Evolutionary conservation across 2,113 vertebrate genomes (phyloP), one percentile per base, ranked within the genome.

Genomic region (Aegypius monachus): DNA sequence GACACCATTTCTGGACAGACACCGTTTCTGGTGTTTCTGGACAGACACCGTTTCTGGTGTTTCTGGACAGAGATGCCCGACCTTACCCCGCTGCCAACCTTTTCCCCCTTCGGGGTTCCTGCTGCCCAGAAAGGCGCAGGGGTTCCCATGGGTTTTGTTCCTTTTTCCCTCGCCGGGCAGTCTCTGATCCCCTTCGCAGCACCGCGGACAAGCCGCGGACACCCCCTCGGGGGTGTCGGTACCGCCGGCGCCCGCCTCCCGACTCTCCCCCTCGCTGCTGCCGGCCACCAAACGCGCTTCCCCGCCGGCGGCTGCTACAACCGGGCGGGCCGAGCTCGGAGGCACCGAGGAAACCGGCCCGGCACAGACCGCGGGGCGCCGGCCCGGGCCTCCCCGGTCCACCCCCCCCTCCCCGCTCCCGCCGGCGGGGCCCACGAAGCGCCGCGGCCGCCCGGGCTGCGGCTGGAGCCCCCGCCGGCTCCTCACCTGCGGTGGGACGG

Each of bases 61-160:
- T 52, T 27, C 62, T 2, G 34, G 23, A 4, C 1, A 3, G 13
- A 22, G 34, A 5, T 0, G 29, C 2, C 10, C 5, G 3, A 10
- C 5, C 70, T 13, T 16, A 22, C 11, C 81, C 45, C 22, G 0
- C 25, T 1, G 11, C 34, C 5, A 10, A 9, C 15, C 40, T 16
- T 10, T 4, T 9, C 16, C 47, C 77, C 50, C 15, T 11, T 4
- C 1, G n/a, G 38, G 8, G 1, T 7, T 63, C 11, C 18, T 9
- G 18, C 42, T 1, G 21, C 31, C 29, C 62, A 9, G 47, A 7
- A 26, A 8, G 25, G 68, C 6, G 21, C 25, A 3, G 68, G 38
- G 34, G 13, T 52, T 61, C 27, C 16, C 48, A 12, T 5, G 25
- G 19, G 13, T 1, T 27, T 21, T 2, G n/a, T 8, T 10, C 15